phyloP scores from a whole-genome alignment of 2,797 vertebrate species.

The Chiropotes sagulatus region DNA sequence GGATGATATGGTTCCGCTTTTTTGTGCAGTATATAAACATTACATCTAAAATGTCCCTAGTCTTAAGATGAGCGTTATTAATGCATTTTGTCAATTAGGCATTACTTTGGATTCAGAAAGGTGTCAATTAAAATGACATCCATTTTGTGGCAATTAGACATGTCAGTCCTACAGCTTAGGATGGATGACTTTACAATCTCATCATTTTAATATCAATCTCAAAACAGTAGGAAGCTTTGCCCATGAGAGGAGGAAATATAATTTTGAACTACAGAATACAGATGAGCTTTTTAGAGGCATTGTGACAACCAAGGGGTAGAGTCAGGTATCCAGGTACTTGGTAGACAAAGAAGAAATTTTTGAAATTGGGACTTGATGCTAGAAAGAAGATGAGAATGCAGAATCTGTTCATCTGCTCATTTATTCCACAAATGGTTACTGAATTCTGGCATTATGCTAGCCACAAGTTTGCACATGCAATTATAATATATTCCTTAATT shows the following conservation, averaged over 20 bases:
- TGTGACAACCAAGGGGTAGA: background rate
- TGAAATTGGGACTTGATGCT: background rate
- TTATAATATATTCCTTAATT: background rate
- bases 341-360: background rate
- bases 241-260: background rate
- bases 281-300: background rate
- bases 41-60: background rate
- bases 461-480: background rate
- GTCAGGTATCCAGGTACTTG: background rate
- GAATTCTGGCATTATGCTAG: background rate
- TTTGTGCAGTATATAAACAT: background rate
- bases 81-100: background rate
- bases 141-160: background rate
- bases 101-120: constrained; percentile 25
- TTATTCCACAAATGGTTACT: background rate
- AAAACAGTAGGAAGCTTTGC: background rate
- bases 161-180: background rate
- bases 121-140: background rate
- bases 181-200: background rate
- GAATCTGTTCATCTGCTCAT: background rate
- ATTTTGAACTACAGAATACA: background rate
- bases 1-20: background rate
- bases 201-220: background rate
- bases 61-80: background rate
- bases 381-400: background rate